Conservation (phyloP, 2,797 vertebrate genomes). For the Parotocinclus haroldoi region DNA sequence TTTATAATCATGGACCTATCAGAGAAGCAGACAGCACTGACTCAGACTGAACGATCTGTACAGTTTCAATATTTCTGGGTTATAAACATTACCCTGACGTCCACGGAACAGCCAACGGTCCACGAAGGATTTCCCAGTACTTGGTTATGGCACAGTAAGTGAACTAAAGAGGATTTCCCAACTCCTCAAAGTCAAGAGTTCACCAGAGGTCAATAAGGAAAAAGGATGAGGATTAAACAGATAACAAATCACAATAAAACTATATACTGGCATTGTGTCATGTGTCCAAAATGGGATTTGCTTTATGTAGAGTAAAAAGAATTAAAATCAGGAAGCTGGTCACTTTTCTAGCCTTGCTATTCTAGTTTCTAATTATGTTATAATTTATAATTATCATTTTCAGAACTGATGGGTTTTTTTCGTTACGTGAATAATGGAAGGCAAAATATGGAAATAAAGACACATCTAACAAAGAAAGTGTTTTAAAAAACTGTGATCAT, state of each 20-base stretch:
- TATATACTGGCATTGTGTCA: background rate
- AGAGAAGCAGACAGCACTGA: background rate
- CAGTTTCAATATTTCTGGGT: background rate
- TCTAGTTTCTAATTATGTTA: too few species aligned
- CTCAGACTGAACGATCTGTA: too few species aligned
- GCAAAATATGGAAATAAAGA: too few species aligned
- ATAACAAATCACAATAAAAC: background rate
- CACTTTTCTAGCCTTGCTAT: too few species aligned
- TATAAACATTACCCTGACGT: conserved; percentile 82
- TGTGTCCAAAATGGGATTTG: too few species aligned
- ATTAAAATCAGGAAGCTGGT: too few species aligned
- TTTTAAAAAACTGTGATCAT: too few species aligned
- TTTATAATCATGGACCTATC: conserved; percentile 93
- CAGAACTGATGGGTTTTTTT: too few species aligned
- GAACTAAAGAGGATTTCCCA: conserved; percentile 93
- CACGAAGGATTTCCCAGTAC: conserved; percentile 95
- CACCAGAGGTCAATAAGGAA: background rate
- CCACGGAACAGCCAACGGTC: conserved; percentile 97
- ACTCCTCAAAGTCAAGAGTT: conserved; percentile 73
- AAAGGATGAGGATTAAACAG: background rate
- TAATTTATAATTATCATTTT: too few species aligned
- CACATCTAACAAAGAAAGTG: too few species aligned
- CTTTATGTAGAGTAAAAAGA: too few species aligned
- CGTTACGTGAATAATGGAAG: too few species aligned
- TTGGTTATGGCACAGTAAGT: conserved; percentile 93